A percentile compares a stretch with the other conserved stretches of the same genome.
These are phyloP conservation scores for Danio aesculapii DNA, from an alignment of 2,797 vertebrate genomes.

Conservation along the genomic window DNA sequence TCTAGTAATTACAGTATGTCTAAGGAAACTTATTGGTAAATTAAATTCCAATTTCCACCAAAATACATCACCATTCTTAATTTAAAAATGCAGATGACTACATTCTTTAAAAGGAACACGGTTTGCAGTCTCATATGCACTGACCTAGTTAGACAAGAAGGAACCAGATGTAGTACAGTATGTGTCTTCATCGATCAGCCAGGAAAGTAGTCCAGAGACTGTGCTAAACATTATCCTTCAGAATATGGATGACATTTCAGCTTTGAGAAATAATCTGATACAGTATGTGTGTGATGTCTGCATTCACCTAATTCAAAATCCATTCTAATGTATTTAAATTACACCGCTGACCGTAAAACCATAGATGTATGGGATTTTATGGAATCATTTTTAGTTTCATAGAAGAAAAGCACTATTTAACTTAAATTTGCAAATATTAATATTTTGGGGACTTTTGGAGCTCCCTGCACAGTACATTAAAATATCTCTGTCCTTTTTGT, in stretches of 20 bases:
- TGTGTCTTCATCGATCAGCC: conserved; percentile 25
- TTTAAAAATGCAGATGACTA: neutral
- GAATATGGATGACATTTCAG: neutral
- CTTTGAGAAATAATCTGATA: neutral
- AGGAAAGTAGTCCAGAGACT: conserved; percentile 27
- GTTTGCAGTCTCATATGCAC: neutral
- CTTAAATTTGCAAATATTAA: neutral
- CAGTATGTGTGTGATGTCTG: conserved; percentile 3
- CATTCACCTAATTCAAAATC: neutral
- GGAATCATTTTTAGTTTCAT: neutral
- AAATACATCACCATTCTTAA: neutral
- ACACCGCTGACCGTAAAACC: neutral
- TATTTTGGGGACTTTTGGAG: neutral
- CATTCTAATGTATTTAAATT: neutral
- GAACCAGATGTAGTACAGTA: neutral
- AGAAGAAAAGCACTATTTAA: neutral
- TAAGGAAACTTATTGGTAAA: neutral
- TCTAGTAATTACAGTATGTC: too few species aligned
- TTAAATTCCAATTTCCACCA: neutral
- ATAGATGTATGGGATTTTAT: neutral
- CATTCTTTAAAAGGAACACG: neutral
- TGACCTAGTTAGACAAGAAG: conserved; percentile 28
- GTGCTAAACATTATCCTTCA: neutral
- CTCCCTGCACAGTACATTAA: neutral
- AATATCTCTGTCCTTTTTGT: neutral